A percentile compares a stretch with the other conserved stretches of the same genome.
phyloP scores from a whole-genome alignment of 2,888 invertebrate genomes.

The Stegana nigrithorax region DNA sequence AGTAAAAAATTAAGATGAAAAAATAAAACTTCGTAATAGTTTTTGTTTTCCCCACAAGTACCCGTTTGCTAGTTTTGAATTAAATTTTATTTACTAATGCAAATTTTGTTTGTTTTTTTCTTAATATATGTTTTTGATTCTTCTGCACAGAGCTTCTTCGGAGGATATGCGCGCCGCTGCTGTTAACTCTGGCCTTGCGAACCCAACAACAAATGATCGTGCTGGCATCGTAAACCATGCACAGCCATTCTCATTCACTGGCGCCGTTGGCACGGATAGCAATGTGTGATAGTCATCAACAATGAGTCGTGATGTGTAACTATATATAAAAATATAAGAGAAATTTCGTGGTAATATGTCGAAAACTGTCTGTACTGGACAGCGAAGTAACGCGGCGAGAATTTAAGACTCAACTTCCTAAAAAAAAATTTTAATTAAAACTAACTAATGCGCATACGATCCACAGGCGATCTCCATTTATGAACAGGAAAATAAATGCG shows the following conservation, averaged over 20 bases:
- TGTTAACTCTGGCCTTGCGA: conserved; percentile 41
- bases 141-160: conserved; percentile 76
- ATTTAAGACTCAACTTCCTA: conserved; percentile 13
- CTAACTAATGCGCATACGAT: no score
- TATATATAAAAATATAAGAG: not conserved
- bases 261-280: conserved; percentile 75
- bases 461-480: no score
- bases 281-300: conserved; percentile 72
- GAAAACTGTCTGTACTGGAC: no score
- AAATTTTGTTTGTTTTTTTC: conserved; percentile 18
- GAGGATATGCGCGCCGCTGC: conserved; percentile 83
- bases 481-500: not conserved
- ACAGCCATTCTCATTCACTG: conserved; percentile 82
- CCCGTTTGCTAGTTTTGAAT: not conserved
- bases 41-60: not conserved
- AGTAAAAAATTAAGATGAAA: not conserved
- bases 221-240: conserved; percentile 85
- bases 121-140: not conserved
- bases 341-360: not conserved
- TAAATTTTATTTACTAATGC: conserved; percentile 7
- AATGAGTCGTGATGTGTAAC: not conserved
- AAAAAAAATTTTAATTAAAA: not conserved
- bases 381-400: not conserved
- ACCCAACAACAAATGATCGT: conserved; percentile 73
- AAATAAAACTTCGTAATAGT: not conserved